These are phyloP conservation scores for Accipiter virgatus DNA, from an alignment of 2,113 vertebrate genomes.

Conservation along the genomic window DNA sequence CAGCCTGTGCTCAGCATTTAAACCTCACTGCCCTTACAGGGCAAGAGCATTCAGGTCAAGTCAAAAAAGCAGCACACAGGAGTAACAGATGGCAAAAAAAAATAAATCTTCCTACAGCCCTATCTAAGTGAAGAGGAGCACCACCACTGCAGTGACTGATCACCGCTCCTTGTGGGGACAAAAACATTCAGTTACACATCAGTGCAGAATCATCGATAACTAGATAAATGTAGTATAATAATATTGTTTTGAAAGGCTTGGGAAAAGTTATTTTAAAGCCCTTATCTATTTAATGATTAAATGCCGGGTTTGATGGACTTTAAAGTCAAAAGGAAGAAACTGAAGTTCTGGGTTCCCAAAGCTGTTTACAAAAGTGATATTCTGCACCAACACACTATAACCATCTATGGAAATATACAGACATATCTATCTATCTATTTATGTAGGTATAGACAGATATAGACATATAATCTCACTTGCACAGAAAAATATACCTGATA, in stretches of 20 bases:
- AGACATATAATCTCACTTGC: neutral
- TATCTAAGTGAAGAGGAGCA: neutral
- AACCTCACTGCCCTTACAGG: neutral
- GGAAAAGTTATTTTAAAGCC: neutral
- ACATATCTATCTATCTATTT: neutral
- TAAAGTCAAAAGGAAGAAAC: neutral
- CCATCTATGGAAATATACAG: neutral
- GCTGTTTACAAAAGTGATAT: neutral
- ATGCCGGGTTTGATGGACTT: neutral
- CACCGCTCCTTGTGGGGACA: neutral
- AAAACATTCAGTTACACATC: neutral
- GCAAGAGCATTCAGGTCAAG: neutral
- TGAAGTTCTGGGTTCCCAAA: neutral
- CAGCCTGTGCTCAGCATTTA: neutral
- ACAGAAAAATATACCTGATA: neutral
- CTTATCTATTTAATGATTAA: neutral
- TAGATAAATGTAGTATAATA: neutral
- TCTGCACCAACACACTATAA: neutral
- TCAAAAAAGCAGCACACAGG: neutral
- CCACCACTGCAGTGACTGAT: neutral
- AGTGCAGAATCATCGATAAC: neutral
- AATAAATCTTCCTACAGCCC: neutral
- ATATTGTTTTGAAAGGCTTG: neutral
- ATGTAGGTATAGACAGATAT: neutral
- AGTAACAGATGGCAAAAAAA: neutral